These are phyloP conservation scores for Ivindomyrus marchei DNA, from an alignment of 2,113 vertebrate genomes.

Conservation along the genomic window DNA sequence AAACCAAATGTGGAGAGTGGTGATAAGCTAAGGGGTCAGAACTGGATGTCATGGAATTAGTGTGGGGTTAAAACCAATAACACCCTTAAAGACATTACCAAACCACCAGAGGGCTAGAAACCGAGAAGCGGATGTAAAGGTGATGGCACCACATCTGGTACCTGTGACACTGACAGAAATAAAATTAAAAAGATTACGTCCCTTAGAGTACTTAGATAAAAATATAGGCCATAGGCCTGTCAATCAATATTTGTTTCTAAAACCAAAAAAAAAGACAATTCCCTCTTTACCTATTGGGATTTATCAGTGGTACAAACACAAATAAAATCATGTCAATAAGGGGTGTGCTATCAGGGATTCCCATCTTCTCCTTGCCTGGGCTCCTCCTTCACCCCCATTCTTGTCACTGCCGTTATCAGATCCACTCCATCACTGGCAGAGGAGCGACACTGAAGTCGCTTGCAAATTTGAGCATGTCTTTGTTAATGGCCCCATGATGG, in stretches of 20 bases:
- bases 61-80: not conserved
- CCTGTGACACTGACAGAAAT: not conserved
- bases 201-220: not conserved
- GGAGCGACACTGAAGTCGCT: slow-evolving; percentile 51
- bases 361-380: slow-evolving; percentile 47
- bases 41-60: not conserved
- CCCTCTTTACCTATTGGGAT: slow-evolving; percentile 52
- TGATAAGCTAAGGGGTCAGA: slow-evolving; percentile 2
- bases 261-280: not conserved
- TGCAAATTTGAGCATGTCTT: slow-evolving; percentile 64
- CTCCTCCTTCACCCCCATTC: slow-evolving; percentile 39
- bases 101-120: no score
- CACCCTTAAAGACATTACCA: not conserved
- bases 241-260: not conserved
- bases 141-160: not conserved
- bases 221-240: not conserved
- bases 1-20: not conserved
- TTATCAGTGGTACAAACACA: slow-evolving; percentile 48
- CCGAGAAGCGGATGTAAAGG: not conserved
- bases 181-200: not conserved
- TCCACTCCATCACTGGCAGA: slow-evolving; percentile 64
- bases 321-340: slow-evolving; percentile 60
- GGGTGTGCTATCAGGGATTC: slow-evolving; percentile 62
- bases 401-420: slow-evolving; percentile 63
- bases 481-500: slow-evolving; percentile 44